Evolutionary conservation across 2,797 vertebrate genomes (phyloP).

Genomic region (Peromyscus eremicus): DNA sequence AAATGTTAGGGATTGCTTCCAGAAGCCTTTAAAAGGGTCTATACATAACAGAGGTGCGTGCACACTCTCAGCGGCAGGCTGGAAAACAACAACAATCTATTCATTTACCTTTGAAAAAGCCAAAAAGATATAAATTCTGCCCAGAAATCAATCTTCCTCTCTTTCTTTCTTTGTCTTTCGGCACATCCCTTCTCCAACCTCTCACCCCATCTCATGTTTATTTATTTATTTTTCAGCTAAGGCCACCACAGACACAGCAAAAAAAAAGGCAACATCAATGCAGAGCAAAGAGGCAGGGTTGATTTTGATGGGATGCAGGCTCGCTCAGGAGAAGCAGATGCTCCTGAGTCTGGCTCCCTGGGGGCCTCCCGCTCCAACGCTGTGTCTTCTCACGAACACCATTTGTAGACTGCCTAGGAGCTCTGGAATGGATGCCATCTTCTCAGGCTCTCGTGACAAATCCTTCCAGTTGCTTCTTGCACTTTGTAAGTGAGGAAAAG

Average conservation of each 20-base stretch:
- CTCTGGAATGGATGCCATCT: accelerated
- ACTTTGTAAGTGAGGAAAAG: neutral
- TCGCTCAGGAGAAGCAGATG: neutral
- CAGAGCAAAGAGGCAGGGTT: neutral
- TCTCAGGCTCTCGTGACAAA: neutral
- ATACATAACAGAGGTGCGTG: slow-evolving; percentile 63
- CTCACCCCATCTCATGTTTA: slow-evolving; percentile 67
- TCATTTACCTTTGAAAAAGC: slow-evolving; percentile 77
- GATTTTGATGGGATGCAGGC: neutral
- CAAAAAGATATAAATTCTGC: slow-evolving; percentile 56
- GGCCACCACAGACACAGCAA: slow-evolving; percentile 30
- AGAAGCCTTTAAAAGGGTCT: slow-evolving; percentile 85
- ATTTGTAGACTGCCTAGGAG: accelerated
- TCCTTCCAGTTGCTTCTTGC: neutral
- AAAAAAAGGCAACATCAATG: neutral
- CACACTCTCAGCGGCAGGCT: slow-evolving; percentile 41
- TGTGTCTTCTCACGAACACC: neutral
- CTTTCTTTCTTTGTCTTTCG: slow-evolving; percentile 79
- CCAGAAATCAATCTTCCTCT: slow-evolving; percentile 59
- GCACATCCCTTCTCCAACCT: slow-evolving; percentile 71
- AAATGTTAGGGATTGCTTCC: slow-evolving; percentile 86
- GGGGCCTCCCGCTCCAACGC: neutral
- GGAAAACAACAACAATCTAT: slow-evolving; percentile 76
- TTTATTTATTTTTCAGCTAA: slow-evolving; percentile 75
- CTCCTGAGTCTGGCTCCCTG: neutral